Evolutionary conservation across 2,797 vertebrate genomes (phyloP).

Genomic region (Harpagifer antarcticus): DNA sequence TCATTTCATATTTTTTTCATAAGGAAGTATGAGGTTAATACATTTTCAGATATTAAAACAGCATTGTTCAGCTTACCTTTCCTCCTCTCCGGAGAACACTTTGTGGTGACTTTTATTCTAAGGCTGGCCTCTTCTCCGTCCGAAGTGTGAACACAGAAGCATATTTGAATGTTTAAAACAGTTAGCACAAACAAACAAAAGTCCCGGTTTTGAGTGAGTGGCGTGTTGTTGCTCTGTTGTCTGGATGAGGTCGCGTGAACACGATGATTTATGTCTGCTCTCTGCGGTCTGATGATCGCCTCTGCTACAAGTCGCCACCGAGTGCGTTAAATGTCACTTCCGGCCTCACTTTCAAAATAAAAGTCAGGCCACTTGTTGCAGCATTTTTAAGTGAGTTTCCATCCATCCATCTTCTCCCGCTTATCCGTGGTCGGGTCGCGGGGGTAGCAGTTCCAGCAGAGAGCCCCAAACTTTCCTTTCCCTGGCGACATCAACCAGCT

Average conservation of each 20-base stretch:
- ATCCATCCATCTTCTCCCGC: too few relatives aligned
- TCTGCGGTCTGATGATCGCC: background rate
- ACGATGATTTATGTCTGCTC: background rate
- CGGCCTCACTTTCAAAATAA: slow-evolving; percentile 33
- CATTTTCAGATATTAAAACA: background rate
- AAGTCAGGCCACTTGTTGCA: background rate
- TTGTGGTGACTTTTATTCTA: slow-evolving; percentile 38
- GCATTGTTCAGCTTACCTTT: slow-evolving; percentile 37
- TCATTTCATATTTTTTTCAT: background rate
- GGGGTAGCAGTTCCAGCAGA: too few relatives aligned
- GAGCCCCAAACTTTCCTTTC: too few relatives aligned
- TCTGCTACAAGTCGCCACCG: background rate
- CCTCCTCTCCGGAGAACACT: background rate
- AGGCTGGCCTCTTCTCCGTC: slow-evolving; percentile 29
- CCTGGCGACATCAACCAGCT: too few relatives aligned
- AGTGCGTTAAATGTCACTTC: background rate
- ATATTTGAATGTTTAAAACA: slow-evolving; percentile 10
- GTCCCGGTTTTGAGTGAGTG: accelerated
- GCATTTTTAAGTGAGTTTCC: too few relatives aligned
- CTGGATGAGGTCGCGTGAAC: background rate
- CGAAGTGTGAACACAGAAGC: slow-evolving; percentile 25
- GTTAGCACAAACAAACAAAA: background rate
- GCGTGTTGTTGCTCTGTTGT: background rate
- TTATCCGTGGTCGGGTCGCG: too few relatives aligned
- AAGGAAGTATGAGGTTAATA: background rate